Evolutionary conservation across 1,140 invertebrate genomes (phyloP).

Genomic region (Dufourea novaeangliae): DNA sequence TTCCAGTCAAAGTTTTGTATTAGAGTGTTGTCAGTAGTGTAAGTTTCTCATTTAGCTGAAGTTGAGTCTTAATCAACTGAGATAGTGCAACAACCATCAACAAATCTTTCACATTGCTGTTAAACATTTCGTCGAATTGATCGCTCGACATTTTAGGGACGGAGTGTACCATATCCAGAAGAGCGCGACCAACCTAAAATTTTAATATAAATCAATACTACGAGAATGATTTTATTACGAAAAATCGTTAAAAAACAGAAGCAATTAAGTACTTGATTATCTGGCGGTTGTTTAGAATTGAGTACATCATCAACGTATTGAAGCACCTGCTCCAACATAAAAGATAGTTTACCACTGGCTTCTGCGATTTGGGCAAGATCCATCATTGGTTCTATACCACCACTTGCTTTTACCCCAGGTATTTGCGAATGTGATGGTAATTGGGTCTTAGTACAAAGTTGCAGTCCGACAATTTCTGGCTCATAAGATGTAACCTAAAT

Average conservation of each 20-base stretch:
- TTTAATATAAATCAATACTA: conserved; percentile 7
- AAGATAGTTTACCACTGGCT: conserved; percentile 88
- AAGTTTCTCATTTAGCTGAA: conserved; percentile 97
- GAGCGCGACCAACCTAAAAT: conserved; percentile 87
- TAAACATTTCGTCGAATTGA: conserved; percentile 97
- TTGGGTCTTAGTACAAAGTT: conserved; percentile 89
- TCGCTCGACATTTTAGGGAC: conserved; percentile 94
- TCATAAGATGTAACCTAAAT: conserved; percentile 89
- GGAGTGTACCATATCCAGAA: conserved; percentile 94
- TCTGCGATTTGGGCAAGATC: conserved; percentile 94
- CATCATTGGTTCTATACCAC: conserved; percentile 89
- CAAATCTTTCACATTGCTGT: conserved; percentile 97
- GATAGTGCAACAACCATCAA: conserved; percentile 97
- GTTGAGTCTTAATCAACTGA: conserved; percentile 97
- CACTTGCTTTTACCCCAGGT: conserved; percentile 73
- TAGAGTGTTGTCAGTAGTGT: conserved; percentile 89
- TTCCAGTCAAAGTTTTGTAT: conserved; percentile 49
- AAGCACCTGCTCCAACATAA: conserved; percentile 90
- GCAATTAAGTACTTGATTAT: conserved; percentile 83
- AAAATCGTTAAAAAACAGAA: not conserved
- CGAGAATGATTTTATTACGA: not conserved
- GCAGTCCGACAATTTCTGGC: conserved; percentile 92
- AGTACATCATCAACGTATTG: conserved; percentile 94
- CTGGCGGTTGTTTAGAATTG: conserved; percentile 87
- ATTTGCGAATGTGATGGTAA: conserved; percentile 62